Conservation (phyloP, 92 coral and sea anemone genomes). For the Muricea muricata region DNA sequence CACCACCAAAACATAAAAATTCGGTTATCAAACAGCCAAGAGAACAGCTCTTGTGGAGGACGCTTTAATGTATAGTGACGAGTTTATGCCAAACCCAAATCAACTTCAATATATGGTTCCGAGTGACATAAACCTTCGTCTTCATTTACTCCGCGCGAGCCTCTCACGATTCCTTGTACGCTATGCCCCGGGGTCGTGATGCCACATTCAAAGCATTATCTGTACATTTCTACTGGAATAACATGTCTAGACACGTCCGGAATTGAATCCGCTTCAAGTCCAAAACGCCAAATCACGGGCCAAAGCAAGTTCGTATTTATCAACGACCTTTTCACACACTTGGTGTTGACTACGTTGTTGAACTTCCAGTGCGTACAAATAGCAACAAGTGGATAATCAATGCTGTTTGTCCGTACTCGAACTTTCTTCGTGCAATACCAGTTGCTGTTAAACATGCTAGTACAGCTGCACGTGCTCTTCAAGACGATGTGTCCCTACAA, state of each 20-base stretch:
- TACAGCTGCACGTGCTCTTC: constrained; percentile 57
- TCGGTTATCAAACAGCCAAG: constrained; percentile 70
- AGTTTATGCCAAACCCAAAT: constrained; percentile 55
- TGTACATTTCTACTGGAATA: constrained; percentile 58
- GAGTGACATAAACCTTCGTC: constrained; percentile 32
- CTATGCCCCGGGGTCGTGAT: constrained; percentile 68
- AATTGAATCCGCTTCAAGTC: constrained; percentile 60
- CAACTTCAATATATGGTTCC: constrained; percentile 46
- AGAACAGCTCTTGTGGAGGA: constrained; percentile 54
- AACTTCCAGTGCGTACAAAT: constrained; percentile 40
- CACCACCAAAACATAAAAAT: constrained; percentile 47
- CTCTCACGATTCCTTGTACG: constrained; percentile 56
- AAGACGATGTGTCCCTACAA: constrained; percentile 28
- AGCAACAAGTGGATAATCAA: constrained; percentile 62
- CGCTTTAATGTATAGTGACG: constrained; percentile 58
- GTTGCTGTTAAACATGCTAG: constrained; percentile 62
- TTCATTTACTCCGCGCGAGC: constrained; percentile 29
- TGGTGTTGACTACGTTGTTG: constrained; percentile 58
- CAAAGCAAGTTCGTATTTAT: constrained; percentile 64
- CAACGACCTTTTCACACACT: constrained; percentile 62
- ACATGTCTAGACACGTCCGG: constrained; percentile 62
- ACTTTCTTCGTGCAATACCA: constrained; percentile 52
- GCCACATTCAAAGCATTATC: constrained; percentile 68
- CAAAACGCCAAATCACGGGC: constrained; percentile 34
- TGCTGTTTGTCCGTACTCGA: constrained; percentile 38